Conservation (phyloP, 2,797 vertebrate genomes). For the Lindbergichthys nudifrons region DNA sequence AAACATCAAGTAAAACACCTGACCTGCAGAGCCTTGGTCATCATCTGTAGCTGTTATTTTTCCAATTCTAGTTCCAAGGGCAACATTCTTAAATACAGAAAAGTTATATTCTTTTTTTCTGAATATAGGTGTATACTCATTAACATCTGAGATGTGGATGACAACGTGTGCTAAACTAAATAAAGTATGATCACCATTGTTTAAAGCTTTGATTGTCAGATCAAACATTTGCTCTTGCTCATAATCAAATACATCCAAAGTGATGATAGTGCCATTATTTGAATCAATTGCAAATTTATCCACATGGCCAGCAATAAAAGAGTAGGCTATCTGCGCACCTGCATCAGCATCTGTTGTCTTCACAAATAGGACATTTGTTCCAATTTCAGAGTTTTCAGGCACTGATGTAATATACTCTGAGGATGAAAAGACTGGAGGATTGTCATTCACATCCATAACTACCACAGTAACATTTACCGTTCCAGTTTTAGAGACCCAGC, state of each 20-base stretch:
- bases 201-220: conserved; percentile 81
- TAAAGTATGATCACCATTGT: conserved; percentile 62
- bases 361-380: conserved; percentile 70
- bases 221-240: conserved; percentile 80
- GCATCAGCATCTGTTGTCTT: conserved; percentile 80
- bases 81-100: conserved; percentile 78
- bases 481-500: conserved; percentile 77
- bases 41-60: conserved; percentile 79
- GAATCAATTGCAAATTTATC: conserved; percentile 79
- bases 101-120: conserved; percentile 74
- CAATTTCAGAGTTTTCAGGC: conserved; percentile 78
- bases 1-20: conserved; percentile 81
- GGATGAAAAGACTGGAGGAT: conserved; percentile 78
- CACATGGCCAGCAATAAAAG: conserved; percentile 76
- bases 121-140: conserved; percentile 83
- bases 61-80: conserved; percentile 75
- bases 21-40: conserved; percentile 81
- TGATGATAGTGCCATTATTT: conserved; percentile 79
- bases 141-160: conserved; percentile 80
- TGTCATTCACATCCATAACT: conserved; percentile 85
- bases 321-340: conserved; percentile 78
- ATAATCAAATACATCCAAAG: conserved; percentile 81
- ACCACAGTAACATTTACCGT: conserved; percentile 76
- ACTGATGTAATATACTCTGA: conserved; percentile 69
- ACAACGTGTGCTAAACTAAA: conserved; percentile 77